Evolutionary conservation across 1,140 invertebrate genomes (phyloP).

Genomic region (Pentalonia nigronervosa): DNA sequence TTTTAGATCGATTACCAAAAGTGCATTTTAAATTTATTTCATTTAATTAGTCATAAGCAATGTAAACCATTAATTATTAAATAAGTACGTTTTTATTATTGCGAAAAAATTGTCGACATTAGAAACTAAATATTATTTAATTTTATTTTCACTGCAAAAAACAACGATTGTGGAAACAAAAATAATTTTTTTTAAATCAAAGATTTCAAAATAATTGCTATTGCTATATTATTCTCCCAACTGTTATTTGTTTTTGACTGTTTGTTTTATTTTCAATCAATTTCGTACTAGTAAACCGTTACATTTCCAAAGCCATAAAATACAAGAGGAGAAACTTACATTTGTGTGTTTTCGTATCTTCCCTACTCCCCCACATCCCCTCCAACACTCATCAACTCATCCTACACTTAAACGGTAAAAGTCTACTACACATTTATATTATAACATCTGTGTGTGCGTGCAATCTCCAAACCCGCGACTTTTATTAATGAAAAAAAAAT

Average conservation of each 20-base stretch:
- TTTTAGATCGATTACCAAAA: background rate
- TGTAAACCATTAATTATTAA: background rate
- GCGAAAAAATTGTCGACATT: background rate
- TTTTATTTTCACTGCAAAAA: background rate
- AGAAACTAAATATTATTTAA: constrained; percentile 12
- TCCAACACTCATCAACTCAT: background rate
- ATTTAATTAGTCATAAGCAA: background rate
- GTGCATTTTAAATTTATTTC: background rate
- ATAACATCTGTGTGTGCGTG: too few relatives aligned
- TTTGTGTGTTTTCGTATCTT: background rate
- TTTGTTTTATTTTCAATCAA: constrained; percentile 29
- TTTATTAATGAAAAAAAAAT: constrained; percentile 3
- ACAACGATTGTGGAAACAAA: background rate
- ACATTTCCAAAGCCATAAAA: background rate
- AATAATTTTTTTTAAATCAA: background rate
- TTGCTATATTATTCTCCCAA: background rate
- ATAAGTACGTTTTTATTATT: background rate
- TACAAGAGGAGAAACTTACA: background rate
- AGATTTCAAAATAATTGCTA: background rate
- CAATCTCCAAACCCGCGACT: background rate
- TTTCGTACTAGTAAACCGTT: background rate
- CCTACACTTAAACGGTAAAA: background rate
- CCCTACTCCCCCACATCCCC: too few relatives aligned
- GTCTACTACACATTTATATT: background rate
- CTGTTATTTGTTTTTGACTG: background rate